Base-by-base conservation (phyloP, 2,888 invertebrate species). In the Phalangium opilio region DNA sequence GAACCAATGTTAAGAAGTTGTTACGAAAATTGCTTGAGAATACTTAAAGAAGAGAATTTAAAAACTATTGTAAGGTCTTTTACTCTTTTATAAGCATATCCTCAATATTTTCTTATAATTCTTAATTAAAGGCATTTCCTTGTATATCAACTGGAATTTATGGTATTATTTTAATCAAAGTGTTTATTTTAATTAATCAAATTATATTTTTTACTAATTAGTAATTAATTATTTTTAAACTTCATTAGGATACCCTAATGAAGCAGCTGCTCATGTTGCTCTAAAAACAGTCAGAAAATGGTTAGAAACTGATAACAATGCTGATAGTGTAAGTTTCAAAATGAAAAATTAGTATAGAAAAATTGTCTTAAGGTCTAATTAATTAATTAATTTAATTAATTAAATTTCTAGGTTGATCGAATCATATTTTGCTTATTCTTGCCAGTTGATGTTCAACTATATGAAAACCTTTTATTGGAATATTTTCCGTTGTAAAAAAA, bases 131-230 rank as follows among this genome's bases (percentile, higher is more conserved):
- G 72, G 73, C 87, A 0, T 87, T 89, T 63, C 87, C 87, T 1
- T 89, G 87, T 62, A 83, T 90, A 60, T 83, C 86, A 0, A 89
- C 90, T 4, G 90, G 90, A n/a, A 74, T 89, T 52, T 89, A 84
- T 63, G 84, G 73, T 71, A 61, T 61, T 63, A 27, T 27, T 7
- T 27, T 27, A 4, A 7, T 27, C 27, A 27, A 27, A 27, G 8
- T 27, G 8, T 27, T 27, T 7, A 27, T 27, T 7, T 27, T 27
- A n/a, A n/a, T 8, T 27, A 27, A 27, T 7, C 27, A 4, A 8
- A 27, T 27, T 27, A 7, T 27, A 27, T 36, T n/a, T 36, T 5
- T 7, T 36, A n/a, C n/a, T n/a, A n/a, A n/a, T n/a, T n/a, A n/a
- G n/a, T n/a, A n/a, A n/a, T n/a, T n/a, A n/a, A n/a, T n/a, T n/a